Evolutionary conservation across 37 sponge, comb jelly and placozoan species (phyloP).

Genomic region (Agelas oroides): DNA sequence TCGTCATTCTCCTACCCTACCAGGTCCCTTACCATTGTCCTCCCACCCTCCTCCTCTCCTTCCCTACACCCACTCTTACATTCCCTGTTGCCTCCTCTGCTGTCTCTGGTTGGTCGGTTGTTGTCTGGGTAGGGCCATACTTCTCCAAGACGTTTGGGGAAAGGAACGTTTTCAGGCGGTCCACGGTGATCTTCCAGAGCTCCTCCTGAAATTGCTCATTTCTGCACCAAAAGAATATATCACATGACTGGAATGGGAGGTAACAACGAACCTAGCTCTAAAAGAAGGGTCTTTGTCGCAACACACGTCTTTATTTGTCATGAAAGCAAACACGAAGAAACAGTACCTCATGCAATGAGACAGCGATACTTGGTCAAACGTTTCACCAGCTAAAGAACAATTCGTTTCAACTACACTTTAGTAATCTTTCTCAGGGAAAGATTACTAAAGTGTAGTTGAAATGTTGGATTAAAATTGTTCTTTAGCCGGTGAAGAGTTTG

Average conservation of each 20-base stretch:
- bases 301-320: too few species aligned
- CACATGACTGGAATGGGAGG: not conserved
- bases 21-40: not conserved
- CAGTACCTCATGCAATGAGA: not conserved
- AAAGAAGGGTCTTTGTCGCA: too few species aligned
- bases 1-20: not conserved
- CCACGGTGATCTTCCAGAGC: conserved; percentile 62
- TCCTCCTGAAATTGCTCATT: conserved; percentile 68
- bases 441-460: too few species aligned
- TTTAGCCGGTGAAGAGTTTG: too few species aligned
- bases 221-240: conserved; percentile 1
- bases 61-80: not conserved
- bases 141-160: conserved; percentile 57
- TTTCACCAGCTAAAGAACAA: too few species aligned
- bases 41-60: not conserved
- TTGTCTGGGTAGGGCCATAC: conserved; percentile 29
- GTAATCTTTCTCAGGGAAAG: too few species aligned
- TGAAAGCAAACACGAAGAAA: not conserved
- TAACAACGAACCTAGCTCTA: too few species aligned
- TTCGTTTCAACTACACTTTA: too few species aligned
- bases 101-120: not conserved
- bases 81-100: not conserved
- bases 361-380: too few species aligned
- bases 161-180: conserved; percentile 47
- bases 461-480: too few species aligned